Base-by-base conservation (phyloP, 2,888 invertebrate species). In the Beris chalybata region DNA sequence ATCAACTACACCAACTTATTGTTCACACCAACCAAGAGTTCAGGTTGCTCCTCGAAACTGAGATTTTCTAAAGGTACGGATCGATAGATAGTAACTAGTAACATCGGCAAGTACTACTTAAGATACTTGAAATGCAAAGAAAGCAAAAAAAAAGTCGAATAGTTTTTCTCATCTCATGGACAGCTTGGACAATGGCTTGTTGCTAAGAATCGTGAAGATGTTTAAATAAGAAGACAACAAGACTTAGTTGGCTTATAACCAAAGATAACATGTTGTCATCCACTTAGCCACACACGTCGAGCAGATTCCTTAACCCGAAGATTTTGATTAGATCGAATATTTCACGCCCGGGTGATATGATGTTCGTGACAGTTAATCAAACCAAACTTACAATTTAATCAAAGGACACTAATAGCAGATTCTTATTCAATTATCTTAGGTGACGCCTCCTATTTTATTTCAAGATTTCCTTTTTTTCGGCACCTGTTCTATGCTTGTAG, bases 271-370 rank as follows among this genome's bases (percentile, higher is more conserved):
- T 61, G 59, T 47, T 65, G 65, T 69, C 69, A 69, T 69, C 67
- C 69, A 69, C 69, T 69, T 69, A 65, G 52, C 69, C 69, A 67
- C 69, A 69, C 69, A 69, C 67, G 69, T 50, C 38, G 69, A 38
- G 9, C 38, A 38, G 9, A 38, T 38, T 7, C 9, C 38, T 2
- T 38, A 38, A 38, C 38, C 5, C 38, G 38, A 38, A 38, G 6
- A 45, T 0, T 15, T 57, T 44, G 57, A 57, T 57, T 57, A 57
- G 57, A 57, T 57, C 38, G 5, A 5, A 9, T 38, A 7, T 45
- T 43, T 22, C 45, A 43, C 44, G 38, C 9, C 4, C n/a, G 11
- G 5, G 31, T 11, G 7, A 52, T 31, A 31, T 31, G 29, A 43
- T 57, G 57, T n/a, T 22, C 5, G 11, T 57, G 57, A 57, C 57